A percentile compares a stretch with the other conserved stretches of the same genome.
These are phyloP conservation scores for Zapornia atra DNA, from an alignment of 2,113 vertebrate genomes.

Conservation along the genomic window DNA sequence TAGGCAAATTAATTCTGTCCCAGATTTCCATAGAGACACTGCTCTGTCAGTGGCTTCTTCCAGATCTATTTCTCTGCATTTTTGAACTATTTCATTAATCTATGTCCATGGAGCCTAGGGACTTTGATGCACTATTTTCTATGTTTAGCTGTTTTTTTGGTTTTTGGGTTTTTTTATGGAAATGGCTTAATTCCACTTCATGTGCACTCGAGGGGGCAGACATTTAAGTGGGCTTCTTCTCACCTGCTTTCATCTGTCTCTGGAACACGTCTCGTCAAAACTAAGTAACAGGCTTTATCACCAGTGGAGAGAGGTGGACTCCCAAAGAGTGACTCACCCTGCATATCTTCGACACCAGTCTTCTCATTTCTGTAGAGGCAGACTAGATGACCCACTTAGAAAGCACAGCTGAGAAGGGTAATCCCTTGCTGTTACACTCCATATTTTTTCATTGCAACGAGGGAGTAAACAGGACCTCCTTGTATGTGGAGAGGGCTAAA, in stretches of 20 bases:
- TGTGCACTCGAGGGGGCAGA: not conserved
- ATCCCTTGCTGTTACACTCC: not conserved
- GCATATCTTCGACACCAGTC: not conserved
- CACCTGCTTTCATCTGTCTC: not conserved
- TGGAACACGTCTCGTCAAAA: not conserved
- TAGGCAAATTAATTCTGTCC: not conserved
- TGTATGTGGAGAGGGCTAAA: not conserved
- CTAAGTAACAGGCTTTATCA: not conserved
- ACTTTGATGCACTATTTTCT: not conserved
- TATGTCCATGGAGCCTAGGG: not conserved
- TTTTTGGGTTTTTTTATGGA: not conserved
- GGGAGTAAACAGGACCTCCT: not conserved
- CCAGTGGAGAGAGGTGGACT: not conserved
- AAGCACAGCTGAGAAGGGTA: not conserved
- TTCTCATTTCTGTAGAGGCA: not conserved
- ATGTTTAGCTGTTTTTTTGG: not conserved
- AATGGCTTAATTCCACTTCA: not conserved
- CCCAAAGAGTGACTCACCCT: not conserved
- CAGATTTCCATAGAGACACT: not conserved
- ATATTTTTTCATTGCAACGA: not conserved
- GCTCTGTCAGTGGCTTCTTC: not conserved
- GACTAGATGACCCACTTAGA: not conserved
- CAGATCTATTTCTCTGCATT: not conserved
- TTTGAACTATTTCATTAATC: not conserved
- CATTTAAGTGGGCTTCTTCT: not conserved